Evolutionary conservation across 1,140 invertebrate species (phyloP), one percentile per base, ranked within the genome.

Genomic region (Piezodorus guildinii): DNA sequence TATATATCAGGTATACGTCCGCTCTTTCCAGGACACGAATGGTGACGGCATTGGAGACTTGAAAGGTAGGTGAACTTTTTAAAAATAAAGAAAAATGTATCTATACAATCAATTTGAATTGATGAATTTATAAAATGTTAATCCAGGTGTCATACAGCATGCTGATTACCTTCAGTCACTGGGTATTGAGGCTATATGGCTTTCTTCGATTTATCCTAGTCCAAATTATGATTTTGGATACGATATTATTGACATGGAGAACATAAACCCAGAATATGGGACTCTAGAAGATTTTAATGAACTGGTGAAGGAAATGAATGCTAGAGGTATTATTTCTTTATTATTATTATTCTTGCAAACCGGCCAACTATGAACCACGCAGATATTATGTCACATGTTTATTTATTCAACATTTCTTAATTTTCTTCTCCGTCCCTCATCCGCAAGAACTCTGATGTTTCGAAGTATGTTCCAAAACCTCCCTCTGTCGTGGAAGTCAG

Each of bases 31-130:
- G 69, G 90, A 92, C 70, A 82, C 79, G 54, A 78, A 89, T 70
- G 85, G 80, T 2, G 84, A 90, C 71, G 89, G 89, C 5, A 75
- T 86, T 19, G 88, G 88, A 2, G 88, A 91, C 72, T 71, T 91
- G 6, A 74, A 75, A 62, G 82, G 82, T 79, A 21, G 60, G 61
- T 49, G 12, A 39, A 12, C 6, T 5, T 39, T 39, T 39, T 10
- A 39, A n/a, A 39, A 1, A 39, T 10, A 39, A 39, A 39, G 30
- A 10, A 39, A 39, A 39, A 6, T 39, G 12, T 30, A 12, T 39
- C 34, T 1, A 10, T 1, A 39, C 30, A 12, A 12, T 3, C 12
- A 39, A 39, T 10, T 39, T 39, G 12, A 39, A 8, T 10, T 39
- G 12, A 30, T 30, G 1, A 39, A 39, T 39, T 39, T 49, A 19